These are phyloP conservation scores for Mungos mungo DNA, from an alignment of 2,113 vertebrate genomes.

Conservation along the genomic window DNA sequence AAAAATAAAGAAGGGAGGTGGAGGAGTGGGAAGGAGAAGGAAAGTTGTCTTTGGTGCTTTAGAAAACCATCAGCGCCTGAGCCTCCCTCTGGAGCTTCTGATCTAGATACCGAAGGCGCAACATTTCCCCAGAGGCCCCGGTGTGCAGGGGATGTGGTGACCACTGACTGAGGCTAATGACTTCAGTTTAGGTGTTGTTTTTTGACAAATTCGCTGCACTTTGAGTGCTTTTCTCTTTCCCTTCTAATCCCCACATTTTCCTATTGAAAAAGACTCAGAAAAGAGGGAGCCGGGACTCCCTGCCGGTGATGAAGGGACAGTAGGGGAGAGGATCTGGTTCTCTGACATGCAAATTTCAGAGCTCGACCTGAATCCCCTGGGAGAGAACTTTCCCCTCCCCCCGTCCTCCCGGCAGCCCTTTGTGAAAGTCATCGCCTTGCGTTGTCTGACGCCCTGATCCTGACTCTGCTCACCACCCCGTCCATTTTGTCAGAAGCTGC, in stretches of 20 bases:
- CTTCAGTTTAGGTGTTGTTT: background rate
- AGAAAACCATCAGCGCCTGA: background rate
- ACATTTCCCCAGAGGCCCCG: background rate
- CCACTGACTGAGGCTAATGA: fast-evolving
- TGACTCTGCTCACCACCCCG: background rate
- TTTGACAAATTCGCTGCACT: background rate
- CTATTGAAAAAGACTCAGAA: background rate
- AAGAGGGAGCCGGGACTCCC: background rate
- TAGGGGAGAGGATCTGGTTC: background rate
- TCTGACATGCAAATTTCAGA: background rate
- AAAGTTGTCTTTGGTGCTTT: background rate
- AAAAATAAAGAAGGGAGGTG: too few species aligned
- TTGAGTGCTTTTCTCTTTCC: background rate
- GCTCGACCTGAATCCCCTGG: background rate
- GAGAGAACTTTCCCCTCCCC: background rate
- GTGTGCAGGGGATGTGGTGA: background rate
- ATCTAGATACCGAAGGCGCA: background rate
- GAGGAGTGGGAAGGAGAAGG: background rate
- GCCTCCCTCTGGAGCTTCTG: background rate
- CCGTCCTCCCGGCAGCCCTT: background rate
- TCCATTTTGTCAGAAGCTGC: background rate
- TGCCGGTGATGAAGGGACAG: background rate
- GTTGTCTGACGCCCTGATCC: background rate
- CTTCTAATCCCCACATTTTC: background rate
- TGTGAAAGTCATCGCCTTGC: background rate